Evolutionary conservation across 2,888 invertebrate genomes (phyloP).

Genomic region (Pseudococcus jackbeardsleyi): DNA sequence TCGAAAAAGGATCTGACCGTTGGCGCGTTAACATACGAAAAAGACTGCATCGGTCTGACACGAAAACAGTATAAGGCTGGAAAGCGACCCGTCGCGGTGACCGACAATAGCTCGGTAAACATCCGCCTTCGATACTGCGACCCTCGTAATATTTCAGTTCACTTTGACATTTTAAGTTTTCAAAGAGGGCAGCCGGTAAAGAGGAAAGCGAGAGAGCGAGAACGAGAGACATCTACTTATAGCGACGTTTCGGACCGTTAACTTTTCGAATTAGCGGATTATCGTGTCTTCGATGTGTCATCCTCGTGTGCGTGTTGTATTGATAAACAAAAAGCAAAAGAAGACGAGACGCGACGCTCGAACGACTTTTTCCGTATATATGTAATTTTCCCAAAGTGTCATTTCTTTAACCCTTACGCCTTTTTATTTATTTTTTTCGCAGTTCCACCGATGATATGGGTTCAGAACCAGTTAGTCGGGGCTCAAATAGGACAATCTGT

Average conservation of each 20-base stretch:
- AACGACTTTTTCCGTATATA: background rate
- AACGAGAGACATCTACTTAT: conserved; percentile 4
- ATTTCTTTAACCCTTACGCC: conserved; percentile 20
- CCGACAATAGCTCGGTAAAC: conserved; percentile 30
- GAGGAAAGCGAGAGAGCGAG: background rate
- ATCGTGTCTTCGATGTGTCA: conserved; percentile 23
- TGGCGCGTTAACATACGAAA: conserved; percentile 5
- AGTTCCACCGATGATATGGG: conserved; percentile 75
- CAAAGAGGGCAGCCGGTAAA: background rate
- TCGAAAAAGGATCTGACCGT: background rate
- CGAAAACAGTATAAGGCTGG: background rate
- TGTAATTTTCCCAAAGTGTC: background rate
- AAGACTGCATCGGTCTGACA: background rate
- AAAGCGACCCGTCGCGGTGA: background rate
- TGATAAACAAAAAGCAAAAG: conserved; percentile 5
- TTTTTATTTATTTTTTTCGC: conserved; percentile 66
- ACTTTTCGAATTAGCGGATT: conserved; percentile 47
- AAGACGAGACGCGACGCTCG: background rate
- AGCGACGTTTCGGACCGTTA: conserved; percentile 45
- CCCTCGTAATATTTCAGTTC: conserved; percentile 43
- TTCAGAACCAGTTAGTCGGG: conserved; percentile 74
- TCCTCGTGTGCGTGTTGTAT: conserved; percentile 7
- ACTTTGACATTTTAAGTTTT: conserved; percentile 41
- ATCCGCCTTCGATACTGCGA: conserved; percentile 2
- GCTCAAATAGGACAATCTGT: conserved; percentile 73